Evolutionary conservation across 2,797 vertebrate genomes (phyloP).

Genomic region (Macropus fuliginosus): DNA sequence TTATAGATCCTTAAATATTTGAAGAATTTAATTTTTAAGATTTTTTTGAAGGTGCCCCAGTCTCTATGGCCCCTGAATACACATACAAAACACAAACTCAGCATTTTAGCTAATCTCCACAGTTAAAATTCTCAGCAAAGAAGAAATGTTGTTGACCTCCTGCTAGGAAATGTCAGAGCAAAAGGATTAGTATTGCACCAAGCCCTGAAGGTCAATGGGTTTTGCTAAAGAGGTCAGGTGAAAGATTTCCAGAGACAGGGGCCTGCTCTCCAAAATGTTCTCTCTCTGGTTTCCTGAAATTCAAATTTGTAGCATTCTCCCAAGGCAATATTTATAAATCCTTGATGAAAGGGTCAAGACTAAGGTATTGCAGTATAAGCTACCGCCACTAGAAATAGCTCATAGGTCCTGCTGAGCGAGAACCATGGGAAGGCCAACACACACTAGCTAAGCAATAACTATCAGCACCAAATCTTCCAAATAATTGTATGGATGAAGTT

Average conservation of each 20-base stretch:
- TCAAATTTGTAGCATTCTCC: constrained; percentile 9
- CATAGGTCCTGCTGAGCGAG: neutral
- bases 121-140: constrained; percentile 50
- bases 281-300: constrained; percentile 40
- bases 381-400: constrained; percentile 38
- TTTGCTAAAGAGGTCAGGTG: constrained; percentile 23
- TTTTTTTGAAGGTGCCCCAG: constrained; percentile 32
- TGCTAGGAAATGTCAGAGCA: constrained; percentile 61
- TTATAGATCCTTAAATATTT: neutral
- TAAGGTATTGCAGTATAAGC: constrained; percentile 36
- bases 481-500: neutral
- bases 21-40: constrained; percentile 40
- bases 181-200: constrained; percentile 49
- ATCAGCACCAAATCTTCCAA: neutral
- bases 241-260: constrained; percentile 43
- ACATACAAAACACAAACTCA: constrained; percentile 45
- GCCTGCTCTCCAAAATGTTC: constrained; percentile 32
- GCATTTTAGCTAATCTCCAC: constrained; percentile 54
- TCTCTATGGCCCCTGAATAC: neutral
- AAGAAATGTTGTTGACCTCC: constrained; percentile 55
- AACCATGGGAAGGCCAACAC: neutral
- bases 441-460: neutral
- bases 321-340: constrained; percentile 70
- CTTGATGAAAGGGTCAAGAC: constrained; percentile 68
- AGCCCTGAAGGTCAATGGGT: constrained; percentile 65